A percentile compares a stretch with the other conserved stretches of the same genome.
phyloP scores from a whole-genome alignment of 2,113 vertebrate genomes.

The Ammodytes marinus region DNA sequence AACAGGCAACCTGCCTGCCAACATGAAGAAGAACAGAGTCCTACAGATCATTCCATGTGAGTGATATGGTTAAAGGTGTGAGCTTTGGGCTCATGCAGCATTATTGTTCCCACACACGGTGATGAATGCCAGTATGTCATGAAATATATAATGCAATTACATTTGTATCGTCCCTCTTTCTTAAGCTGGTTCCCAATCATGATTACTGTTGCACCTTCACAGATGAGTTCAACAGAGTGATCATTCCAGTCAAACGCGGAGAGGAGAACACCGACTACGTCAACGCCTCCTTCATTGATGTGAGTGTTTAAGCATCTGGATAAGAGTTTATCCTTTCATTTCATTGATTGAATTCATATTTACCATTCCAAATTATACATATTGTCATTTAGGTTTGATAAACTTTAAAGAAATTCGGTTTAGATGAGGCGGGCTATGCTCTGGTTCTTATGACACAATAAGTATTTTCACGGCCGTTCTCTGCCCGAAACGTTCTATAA shows the following conservation, averaged over 20 bases:
- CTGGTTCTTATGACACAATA: too few species aligned
- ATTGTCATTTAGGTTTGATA: too few species aligned
- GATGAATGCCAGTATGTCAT: not conserved
- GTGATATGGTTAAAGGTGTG: constrained; percentile 49
- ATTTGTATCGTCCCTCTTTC: not conserved
- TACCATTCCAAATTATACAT: too few species aligned
- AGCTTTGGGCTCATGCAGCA: not conserved
- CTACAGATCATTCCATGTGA: constrained; percentile 99
- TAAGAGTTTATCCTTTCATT: constrained; percentile 34
- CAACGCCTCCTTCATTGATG: constrained; percentile 97
- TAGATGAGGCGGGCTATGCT: too few species aligned
- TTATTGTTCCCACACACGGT: not conserved
- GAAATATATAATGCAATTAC: constrained; percentile 8
- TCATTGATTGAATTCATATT: too few species aligned
- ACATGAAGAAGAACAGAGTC: constrained; percentile 99
- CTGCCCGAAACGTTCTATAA: too few species aligned
- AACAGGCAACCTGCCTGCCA: constrained; percentile 96
- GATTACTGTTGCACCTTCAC: constrained; percentile 42
- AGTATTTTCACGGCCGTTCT: too few species aligned
- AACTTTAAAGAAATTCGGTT: too few species aligned
- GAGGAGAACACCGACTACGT: constrained; percentile 98
- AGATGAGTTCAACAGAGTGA: constrained; percentile 99
- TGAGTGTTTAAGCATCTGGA: constrained; percentile 83
- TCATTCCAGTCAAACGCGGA: constrained; percentile 98
- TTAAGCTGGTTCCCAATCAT: constrained; percentile 15